Percentiles rank a stretch among this genome's conserved stretches.
Conservation (phyloP, 2,113 vertebrate genomes). For the Trichechus manatus region DNA sequence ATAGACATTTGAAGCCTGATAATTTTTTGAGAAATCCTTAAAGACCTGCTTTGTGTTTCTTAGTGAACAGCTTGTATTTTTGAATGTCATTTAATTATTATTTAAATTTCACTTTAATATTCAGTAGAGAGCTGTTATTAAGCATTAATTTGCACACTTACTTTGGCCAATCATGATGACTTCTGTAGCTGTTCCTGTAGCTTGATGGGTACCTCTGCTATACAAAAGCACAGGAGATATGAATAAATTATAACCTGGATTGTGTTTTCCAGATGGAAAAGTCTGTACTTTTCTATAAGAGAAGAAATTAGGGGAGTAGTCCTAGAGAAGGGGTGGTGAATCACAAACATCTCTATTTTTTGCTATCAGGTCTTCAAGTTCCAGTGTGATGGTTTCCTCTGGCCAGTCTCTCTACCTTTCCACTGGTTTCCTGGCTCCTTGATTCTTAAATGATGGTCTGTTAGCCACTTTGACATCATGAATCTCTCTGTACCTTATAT, state of each 20-base stretch:
- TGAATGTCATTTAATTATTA: slow-evolving; percentile 66
- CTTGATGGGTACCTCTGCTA: background rate
- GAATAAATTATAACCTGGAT: background rate
- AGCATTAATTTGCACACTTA: slow-evolving; percentile 39
- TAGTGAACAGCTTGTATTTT: slow-evolving; percentile 39
- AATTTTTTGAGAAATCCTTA: slow-evolving; percentile 65
- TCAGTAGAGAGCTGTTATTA: background rate
- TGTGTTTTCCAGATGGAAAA: background rate
- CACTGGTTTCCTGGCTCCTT: background rate
- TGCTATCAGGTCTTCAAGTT: background rate
- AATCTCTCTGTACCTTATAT: background rate
- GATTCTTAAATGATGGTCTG: background rate
- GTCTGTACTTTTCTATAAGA: background rate
- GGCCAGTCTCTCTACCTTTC: background rate
- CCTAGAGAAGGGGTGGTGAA: background rate
- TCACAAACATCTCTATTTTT: background rate
- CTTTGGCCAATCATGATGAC: background rate
- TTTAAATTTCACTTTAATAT: slow-evolving; percentile 77
- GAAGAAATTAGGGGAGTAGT: background rate
- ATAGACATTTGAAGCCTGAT: slow-evolving; percentile 52
- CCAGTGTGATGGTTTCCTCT: background rate
- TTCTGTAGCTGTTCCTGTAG: background rate
- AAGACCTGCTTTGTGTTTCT: slow-evolving; percentile 62
- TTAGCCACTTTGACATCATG: background rate
- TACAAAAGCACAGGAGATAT: background rate